Evolutionary conservation across 2,113 vertebrate species (phyloP).

Genomic region (Thamnaconus septentrionalis): DNA sequence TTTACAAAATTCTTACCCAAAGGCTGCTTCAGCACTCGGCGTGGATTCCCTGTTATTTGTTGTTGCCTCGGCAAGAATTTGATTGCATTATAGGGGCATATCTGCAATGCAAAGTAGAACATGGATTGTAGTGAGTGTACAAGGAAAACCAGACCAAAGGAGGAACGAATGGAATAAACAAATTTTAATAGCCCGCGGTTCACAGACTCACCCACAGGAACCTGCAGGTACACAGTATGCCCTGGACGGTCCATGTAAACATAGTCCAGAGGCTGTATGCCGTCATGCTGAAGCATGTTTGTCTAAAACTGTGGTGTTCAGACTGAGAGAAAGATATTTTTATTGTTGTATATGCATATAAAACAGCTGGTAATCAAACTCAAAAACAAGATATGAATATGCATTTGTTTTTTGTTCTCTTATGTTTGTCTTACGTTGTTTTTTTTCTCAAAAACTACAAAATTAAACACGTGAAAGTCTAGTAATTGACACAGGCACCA

Average conservation of each 20-base stretch:
- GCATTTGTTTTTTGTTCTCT: too few relatives aligned
- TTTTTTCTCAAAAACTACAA: too few relatives aligned
- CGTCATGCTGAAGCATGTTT: conserved; percentile 51
- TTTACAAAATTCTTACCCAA: conserved; percentile 42
- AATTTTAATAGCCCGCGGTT: neutral
- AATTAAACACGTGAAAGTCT: too few relatives aligned
- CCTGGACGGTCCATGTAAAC: conserved; percentile 65
- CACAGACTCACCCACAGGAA: conserved; percentile 73
- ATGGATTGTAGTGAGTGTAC: neutral
- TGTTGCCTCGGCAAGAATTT: conserved; percentile 51
- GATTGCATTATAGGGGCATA: conserved; percentile 71
- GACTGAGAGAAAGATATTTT: too few relatives aligned
- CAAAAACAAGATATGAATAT: too few relatives aligned
- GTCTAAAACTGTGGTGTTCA: neutral
- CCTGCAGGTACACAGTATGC: conserved; percentile 72
- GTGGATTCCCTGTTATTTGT: conserved; percentile 3
- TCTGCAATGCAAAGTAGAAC: conserved; percentile 47
- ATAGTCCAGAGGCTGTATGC: conserved; percentile 48
- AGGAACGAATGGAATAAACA: neutral
- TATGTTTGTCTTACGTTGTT: too few relatives aligned
- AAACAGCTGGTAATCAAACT: too few relatives aligned
- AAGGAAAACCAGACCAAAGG: neutral
- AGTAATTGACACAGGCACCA: too few relatives aligned
- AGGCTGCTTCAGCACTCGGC: conserved; percentile 16
- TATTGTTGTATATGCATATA: too few relatives aligned